phyloP scores from a whole-genome alignment of 2,797 vertebrate genomes.

The Characodon lateralis region DNA sequence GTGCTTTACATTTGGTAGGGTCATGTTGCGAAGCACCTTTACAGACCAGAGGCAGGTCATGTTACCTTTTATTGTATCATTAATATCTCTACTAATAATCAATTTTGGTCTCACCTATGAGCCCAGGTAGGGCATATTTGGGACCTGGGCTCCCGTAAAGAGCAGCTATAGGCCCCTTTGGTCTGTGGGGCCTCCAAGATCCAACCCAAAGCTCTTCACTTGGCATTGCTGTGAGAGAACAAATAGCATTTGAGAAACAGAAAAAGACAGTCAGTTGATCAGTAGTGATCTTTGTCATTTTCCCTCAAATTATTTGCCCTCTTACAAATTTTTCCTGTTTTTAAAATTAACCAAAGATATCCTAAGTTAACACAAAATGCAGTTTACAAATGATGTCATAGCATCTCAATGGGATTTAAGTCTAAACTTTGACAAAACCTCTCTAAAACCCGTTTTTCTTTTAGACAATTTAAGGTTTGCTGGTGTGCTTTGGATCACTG shows the following conservation, averaged over 20 bases:
- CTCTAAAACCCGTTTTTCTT: background rate
- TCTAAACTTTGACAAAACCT: background rate
- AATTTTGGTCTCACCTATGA: slow-evolving; percentile 77
- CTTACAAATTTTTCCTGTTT: background rate
- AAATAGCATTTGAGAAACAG: background rate
- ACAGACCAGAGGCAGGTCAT: slow-evolving; percentile 14
- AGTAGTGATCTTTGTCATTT: background rate
- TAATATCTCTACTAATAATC: background rate
- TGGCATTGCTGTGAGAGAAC: slow-evolving; percentile 67
- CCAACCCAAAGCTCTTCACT: slow-evolving; percentile 83
- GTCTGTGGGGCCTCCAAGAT: slow-evolving; percentile 87
- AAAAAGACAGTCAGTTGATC: background rate
- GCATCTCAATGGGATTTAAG: background rate
- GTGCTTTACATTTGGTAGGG: slow-evolving; percentile 83
- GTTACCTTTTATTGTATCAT: background rate
- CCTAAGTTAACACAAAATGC: background rate
- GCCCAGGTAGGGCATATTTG: slow-evolving; percentile 87
- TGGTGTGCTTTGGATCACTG: too few species aligned
- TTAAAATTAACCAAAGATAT: background rate
- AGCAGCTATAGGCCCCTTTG: slow-evolving; percentile 89
- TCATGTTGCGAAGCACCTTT: slow-evolving; percentile 81
- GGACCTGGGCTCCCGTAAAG: slow-evolving; percentile 87
- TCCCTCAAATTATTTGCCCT: background rate
- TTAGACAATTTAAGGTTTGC: too few species aligned
- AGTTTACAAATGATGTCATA: background rate